Base-by-base conservation (phyloP, 1,140 invertebrate genomes). In the Megalopta genalis region DNA sequence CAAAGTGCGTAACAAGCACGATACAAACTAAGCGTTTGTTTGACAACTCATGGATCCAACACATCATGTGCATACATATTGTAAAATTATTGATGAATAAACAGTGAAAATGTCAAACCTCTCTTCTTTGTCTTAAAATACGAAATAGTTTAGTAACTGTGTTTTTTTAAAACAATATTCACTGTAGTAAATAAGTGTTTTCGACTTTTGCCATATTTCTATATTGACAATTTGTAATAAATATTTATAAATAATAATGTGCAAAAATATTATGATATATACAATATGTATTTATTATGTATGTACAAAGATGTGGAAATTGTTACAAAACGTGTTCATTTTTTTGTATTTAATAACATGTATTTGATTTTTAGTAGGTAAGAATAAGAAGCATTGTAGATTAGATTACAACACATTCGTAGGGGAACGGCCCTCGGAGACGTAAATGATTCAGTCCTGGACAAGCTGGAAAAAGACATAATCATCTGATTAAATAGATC, bases 351-450 rank as follows among this genome's bases (percentile, higher is more conserved):
- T 81, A 84, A 74, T 83, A 70, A 46, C 76, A 81, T 63, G 67
- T 78, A 76, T 81, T 87, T 60, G 52, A 69, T 69, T 78, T 84
- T 27, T 37, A 16, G 64, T 81, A 77, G 70, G 77, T 65, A 69
- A 60, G 65, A 74, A 32, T 32, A 77, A 75, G 52, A 63, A 60
- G 84, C 46, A 82, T 71, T 75, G 67, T 69, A 60, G 62, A 82
- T 95, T 90, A 96, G 88, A 96, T 95, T 62, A 95, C 94, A 80
- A 96, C 93, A 88, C 95, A 96, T 87, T 95, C 95, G 82, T 95
- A 95, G n/a, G 95, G 95, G 81, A 94, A 95, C 27, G 94, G 88
- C 81, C 93, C 92, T 46, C 93, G 93, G 39, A 91, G 89, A 67
- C 90, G 89, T 79, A 85, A 81, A 80, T 88, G 86, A 18, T 88